Base-by-base conservation (phyloP, 2,888 invertebrate genomes). In the Synergus laeviventris region DNA sequence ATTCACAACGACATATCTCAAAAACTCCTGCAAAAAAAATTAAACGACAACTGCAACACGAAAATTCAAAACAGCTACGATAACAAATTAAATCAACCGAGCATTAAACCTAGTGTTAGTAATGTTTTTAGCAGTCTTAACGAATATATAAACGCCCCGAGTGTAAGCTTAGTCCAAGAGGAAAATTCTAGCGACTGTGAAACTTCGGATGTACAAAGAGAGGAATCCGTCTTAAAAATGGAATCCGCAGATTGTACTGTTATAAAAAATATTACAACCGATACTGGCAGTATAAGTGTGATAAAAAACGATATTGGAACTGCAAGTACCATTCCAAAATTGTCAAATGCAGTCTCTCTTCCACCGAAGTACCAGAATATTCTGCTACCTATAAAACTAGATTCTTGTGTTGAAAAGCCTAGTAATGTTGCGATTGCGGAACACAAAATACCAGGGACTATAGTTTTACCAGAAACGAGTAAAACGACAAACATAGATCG, bases 71-170 rank as follows among this genome's bases (percentile, higher is more conserved):
- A 89, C 60, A 86, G 88, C 81, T 91, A 88, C 24, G 87, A 88
- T 75, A 88, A 88, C 24, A 89, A 88, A 78, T 79, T 89, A 49
- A 90, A 89, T 79, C 89, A 90, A 59, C 86, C 87, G 4, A 89
- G 86, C 81, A 90, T 86, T 54, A 92, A 92, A 82, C 92, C 92
- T 45, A 92, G 91, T 75, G 94, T 94, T 74, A 93, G 93, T 76
- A 94, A 94, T 85, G 94, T 94, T 39, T 94, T 94, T 82, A 93
- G 92, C 84, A 94, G 94, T 86, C 89, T 94, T 74, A 93, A 94
- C 79, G 94, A 94, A 76, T 94, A 94, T 86, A 89, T 93, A 76
- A 93, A 92, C 84, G 91, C 92, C 9, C 86, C 91, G 11, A 87
- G 88, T 36, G 87, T 85, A 54, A 89, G 86, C 75, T 82, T 87